Evolutionary conservation across 2,888 invertebrate genomes (phyloP).

Genomic region (Tanaodytes sp.): DNA sequence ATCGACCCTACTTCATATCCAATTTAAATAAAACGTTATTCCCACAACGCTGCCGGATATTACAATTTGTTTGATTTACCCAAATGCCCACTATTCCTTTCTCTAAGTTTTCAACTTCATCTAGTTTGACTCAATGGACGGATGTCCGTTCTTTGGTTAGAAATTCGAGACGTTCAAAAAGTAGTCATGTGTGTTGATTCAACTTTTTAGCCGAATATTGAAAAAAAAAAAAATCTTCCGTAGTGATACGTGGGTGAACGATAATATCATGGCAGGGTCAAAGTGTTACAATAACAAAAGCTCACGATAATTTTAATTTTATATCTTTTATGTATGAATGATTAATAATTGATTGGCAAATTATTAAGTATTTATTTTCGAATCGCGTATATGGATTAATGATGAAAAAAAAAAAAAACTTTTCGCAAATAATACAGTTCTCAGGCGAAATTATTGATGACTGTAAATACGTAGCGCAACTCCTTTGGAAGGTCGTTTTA

Average conservation of each 20-base stretch:
- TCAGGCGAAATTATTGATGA: slow-evolving; percentile 15
- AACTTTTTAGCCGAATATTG: too few relatives aligned
- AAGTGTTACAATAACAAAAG: too few relatives aligned
- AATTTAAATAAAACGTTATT: slow-evolving; percentile 1
- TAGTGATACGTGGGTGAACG: too few relatives aligned
- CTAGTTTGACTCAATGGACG: slow-evolving; percentile 43
- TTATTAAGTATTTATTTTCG: too few relatives aligned
- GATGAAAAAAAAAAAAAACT: too few relatives aligned
- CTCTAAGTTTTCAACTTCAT: slow-evolving; percentile 36
- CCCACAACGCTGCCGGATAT: too few relatives aligned
- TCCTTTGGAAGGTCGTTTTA: slow-evolving; percentile 5
- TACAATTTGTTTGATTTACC: slow-evolving; percentile 43
- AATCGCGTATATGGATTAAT: too few relatives aligned
- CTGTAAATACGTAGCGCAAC: slow-evolving; percentile 21
- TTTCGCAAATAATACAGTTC: slow-evolving; percentile 26
- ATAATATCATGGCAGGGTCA: too few relatives aligned
- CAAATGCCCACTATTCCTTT: slow-evolving; percentile 30
- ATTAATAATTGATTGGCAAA: too few relatives aligned
- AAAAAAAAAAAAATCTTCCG: too few relatives aligned
- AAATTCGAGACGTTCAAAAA: slow-evolving; percentile 38
- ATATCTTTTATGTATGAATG: too few relatives aligned
- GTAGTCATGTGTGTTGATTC: slow-evolving; percentile 47
- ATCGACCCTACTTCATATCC: not conserved
- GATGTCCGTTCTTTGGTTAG: slow-evolving; percentile 48
- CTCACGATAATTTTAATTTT: too few relatives aligned